These are phyloP conservation scores for Drosophila aff. DNA, from an alignment of 1,140 invertebrate genomes.

Conservation along the genomic window DNA sequence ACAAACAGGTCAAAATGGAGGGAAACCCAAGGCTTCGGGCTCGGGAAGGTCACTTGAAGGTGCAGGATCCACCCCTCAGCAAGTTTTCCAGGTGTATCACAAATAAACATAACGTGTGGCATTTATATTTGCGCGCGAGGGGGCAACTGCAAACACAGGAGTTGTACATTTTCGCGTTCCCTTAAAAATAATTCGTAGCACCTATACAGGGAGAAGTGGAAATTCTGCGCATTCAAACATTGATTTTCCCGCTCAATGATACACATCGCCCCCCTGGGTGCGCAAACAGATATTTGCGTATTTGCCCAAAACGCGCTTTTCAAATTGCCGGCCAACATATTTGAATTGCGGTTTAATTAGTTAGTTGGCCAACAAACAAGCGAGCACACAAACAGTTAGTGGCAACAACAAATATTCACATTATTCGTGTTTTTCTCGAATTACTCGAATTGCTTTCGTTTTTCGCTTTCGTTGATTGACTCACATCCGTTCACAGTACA, in stretches of 20 bases:
- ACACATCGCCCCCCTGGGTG: constrained; percentile 1
- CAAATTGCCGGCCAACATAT: constrained; percentile 61
- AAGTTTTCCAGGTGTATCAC: constrained; percentile 41
- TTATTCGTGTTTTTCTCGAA: constrained; percentile 32
- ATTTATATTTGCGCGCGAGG: constrained; percentile 66
- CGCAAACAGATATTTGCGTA: constrained; percentile 44
- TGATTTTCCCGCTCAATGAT: constrained; percentile 54
- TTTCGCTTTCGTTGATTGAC: constrained; percentile 35
- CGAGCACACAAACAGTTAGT: constrained; percentile 10
- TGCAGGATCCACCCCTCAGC: constrained; percentile 22
- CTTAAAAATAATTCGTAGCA: constrained; percentile 24
- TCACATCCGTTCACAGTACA: constrained; percentile 56
- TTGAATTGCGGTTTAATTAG: constrained; percentile 78
- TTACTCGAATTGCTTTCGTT: constrained; percentile 25
- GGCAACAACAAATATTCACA: constrained; percentile 24
- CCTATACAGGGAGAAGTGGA: constrained; percentile 7
- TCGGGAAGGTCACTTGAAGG: constrained; percentile 67
- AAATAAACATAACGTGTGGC: constrained; percentile 79
- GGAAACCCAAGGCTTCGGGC: constrained; percentile 19
- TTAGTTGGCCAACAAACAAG: constrained; percentile 57
- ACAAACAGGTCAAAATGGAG: constrained; percentile 33
- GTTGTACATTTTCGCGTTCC: constrained; percentile 52
- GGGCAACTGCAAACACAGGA: constrained; percentile 12
- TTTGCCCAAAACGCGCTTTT: constrained; percentile 53
- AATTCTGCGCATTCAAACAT: constrained; percentile 62